These are phyloP conservation scores for Catagonus wagneri DNA, from an alignment of 2,113 vertebrate genomes.

Conservation along the genomic window DNA sequence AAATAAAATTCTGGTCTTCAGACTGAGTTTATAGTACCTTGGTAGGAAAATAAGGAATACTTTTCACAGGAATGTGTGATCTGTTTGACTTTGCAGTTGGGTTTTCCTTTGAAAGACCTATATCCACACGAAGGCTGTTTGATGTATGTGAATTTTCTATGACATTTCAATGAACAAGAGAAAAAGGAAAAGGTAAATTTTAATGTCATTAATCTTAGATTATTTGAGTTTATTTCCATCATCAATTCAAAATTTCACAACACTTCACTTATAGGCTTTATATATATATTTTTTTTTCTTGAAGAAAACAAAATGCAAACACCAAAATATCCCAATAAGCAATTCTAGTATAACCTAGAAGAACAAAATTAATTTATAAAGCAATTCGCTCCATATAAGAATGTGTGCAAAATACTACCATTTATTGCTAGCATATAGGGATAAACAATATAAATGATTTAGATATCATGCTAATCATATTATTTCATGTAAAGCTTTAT, in stretches of 20 bases:
- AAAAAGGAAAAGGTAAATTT: background rate
- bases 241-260: background rate
- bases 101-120: constrained; percentile 1
- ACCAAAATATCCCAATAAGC: background rate
- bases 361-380: constrained; percentile 31
- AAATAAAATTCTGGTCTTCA: background rate
- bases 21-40: constrained; percentile 29
- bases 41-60: background rate
- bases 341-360: background rate
- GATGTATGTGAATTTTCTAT: constrained; percentile 36
- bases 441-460: background rate
- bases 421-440: background rate
- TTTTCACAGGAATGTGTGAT: background rate
- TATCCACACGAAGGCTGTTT: background rate
- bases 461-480: background rate
- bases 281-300: background rate
- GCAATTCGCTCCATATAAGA: background rate
- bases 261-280: background rate
- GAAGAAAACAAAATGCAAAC: background rate
- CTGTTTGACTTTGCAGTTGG: background rate
- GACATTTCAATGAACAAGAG: constrained; percentile 63
- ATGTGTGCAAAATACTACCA: background rate
- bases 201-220: background rate
- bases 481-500: background rate
- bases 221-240: constrained; percentile 15